Percentiles rank a stretch among this genome's conserved stretches.
These are phyloP conservation scores for Teleogryllus occipitalis DNA, from an alignment of 1,140 invertebrate species.

Conservation along the genomic window DNA sequence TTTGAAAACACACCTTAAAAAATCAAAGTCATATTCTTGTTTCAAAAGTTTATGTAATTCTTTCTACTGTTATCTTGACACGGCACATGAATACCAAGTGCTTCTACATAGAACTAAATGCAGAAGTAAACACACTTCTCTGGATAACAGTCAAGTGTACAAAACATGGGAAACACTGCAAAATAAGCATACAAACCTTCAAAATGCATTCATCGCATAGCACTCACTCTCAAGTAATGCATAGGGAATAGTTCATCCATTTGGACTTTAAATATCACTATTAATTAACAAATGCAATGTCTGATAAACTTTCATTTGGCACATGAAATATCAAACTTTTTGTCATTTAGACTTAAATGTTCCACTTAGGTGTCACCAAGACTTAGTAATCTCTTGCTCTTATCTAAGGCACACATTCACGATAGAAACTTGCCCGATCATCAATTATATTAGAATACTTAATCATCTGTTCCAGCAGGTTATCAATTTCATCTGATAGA, in stretches of 20 bases:
- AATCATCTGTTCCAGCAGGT: constrained; percentile 40
- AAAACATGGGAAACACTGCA: no score
- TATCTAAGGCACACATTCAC: neutral
- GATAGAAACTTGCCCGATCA: neutral
- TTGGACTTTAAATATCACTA: neutral
- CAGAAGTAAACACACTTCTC: no score
- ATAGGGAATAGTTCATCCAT: neutral
- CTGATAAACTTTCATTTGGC: neutral
- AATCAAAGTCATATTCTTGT: no score
- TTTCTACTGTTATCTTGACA: no score
- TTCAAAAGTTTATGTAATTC: no score
- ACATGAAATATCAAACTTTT: neutral
- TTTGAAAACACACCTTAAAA: no score
- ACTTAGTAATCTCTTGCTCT: neutral
- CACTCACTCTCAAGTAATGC: neutral
- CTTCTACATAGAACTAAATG: no score
- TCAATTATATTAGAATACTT: constrained; percentile 6
- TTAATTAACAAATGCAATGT: neutral
- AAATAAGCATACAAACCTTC: neutral
- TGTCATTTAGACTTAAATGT: no score
- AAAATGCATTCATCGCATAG: neutral
- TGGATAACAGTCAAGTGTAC: no score
- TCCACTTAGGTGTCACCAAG: no score
- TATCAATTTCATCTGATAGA: constrained; percentile 36
- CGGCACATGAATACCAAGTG: no score